Conservation (phyloP, 35 echinoderm and acorn worm species). For the Stichopus chloronotus region DNA sequence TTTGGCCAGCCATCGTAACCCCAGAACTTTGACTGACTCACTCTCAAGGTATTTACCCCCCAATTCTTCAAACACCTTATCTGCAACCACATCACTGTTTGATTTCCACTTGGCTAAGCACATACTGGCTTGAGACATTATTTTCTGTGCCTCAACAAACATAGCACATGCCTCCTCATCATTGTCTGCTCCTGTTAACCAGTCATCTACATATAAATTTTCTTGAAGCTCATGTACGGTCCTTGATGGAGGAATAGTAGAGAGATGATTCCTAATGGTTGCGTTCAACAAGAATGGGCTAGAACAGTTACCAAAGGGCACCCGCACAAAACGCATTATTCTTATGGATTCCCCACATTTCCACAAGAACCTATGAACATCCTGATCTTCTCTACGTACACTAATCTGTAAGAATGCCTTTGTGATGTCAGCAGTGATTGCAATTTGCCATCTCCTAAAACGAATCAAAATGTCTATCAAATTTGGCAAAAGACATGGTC, state of each 20-base stretch:
- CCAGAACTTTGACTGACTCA: neutral
- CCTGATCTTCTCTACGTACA: slow-evolving; percentile 20
- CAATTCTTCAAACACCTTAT: neutral
- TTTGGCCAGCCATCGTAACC: neutral
- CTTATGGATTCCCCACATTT: slow-evolving; percentile 22
- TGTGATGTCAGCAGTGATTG: neutral
- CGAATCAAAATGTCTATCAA: slow-evolving; percentile 32
- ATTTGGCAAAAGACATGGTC: neutral
- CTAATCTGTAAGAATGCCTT: slow-evolving; percentile 11
- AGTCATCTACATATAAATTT: slow-evolving; percentile 13
- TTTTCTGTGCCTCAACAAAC: neutral
- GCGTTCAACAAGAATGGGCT: slow-evolving; percentile 1
- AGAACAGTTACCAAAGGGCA: slow-evolving; percentile 3
- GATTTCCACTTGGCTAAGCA: neutral
- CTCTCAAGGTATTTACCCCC: neutral
- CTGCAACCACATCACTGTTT: neutral
- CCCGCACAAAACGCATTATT: slow-evolving; percentile 24
- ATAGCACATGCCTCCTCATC: slow-evolving; percentile 1
- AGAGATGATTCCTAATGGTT: neutral
- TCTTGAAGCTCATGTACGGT: neutral
- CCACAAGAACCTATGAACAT: slow-evolving; percentile 30
- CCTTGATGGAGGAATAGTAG: neutral
- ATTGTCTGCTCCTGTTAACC: neutral
- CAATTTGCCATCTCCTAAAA: slow-evolving; percentile 23
- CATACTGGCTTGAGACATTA: neutral